A percentile compares a stretch with the other conserved stretches of the same genome.
phyloP scores from a whole-genome alignment of 2,113 vertebrate genomes.

The Neodontobutis hainanensis region DNA sequence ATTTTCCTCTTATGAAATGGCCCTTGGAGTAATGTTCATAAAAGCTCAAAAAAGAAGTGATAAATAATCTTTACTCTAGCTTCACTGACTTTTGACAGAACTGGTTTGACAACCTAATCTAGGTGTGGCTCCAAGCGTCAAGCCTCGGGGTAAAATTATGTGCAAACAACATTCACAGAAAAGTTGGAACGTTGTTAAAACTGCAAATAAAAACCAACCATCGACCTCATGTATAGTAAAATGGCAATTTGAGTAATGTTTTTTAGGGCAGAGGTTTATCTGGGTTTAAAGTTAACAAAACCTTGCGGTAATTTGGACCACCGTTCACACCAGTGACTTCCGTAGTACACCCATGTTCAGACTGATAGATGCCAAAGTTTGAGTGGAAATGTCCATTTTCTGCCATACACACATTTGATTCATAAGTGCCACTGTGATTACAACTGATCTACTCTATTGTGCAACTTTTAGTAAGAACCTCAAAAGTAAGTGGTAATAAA shows the following conservation, averaged over 20 bases:
- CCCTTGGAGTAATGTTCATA: background rate
- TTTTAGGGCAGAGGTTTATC: no score
- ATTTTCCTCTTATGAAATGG: background rate
- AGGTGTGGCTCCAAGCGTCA: conserved; percentile 4
- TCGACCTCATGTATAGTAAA: background rate
- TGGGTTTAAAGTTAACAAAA: no score
- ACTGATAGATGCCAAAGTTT: no score
- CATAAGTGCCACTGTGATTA: no score
- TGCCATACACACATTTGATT: no score
- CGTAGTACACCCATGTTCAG: no score
- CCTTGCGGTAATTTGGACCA: no score
- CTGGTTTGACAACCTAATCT: conserved; percentile 1
- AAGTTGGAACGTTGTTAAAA: background rate
- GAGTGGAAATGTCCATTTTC: no score
- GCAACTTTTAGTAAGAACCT: no score
- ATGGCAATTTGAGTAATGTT: background rate
- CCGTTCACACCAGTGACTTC: no score
- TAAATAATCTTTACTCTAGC: background rate
- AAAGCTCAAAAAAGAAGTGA: background rate
- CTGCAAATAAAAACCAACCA: background rate
- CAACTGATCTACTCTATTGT: no score
- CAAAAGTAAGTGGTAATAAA: no score
- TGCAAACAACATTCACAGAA: background rate
- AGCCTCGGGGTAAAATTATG: background rate
- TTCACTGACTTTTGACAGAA: conserved; percentile 10